Conservation (phyloP, 2,113 vertebrate species). For the human region GRCh38 chr13:77357501-77358000, state of each 20-base stretch:
- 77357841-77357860: neutral
- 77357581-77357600: neutral
- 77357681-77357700: neutral
- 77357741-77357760: neutral
- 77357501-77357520: neutral
- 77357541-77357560: neutral
- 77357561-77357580: neutral
- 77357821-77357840: neutral
- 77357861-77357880: conserved; percentile 37
- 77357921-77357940: neutral
- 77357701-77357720: neutral
- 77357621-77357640: neutral
- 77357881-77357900: neutral
- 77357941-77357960: neutral
- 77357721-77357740: neutral
- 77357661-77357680: neutral
- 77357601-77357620: neutral
- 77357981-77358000: neutral
- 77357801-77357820: neutral
- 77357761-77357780: neutral
- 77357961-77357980: neutral
- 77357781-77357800: neutral
- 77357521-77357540: conserved; percentile 4
- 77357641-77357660: neutral
- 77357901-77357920: neutral